Conservation (phyloP, 2,797 vertebrate genomes). For the Eleutherodactylus coqui region DNA sequence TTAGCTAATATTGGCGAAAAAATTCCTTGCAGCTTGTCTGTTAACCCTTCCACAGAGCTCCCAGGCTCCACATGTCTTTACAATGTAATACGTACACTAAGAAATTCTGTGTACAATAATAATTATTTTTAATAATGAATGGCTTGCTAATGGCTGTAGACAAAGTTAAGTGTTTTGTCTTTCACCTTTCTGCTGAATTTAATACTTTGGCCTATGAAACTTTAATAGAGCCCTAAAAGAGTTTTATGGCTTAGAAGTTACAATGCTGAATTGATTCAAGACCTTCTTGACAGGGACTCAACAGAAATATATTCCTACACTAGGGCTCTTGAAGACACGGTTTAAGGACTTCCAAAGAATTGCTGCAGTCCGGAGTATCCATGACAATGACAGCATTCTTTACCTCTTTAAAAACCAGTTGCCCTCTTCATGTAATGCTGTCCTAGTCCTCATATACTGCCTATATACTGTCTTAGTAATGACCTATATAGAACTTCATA, state of each 20-base stretch:
- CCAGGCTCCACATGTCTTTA: background rate
- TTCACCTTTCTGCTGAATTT: conserved; percentile 1
- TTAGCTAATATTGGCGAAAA: background rate
- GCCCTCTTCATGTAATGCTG: background rate
- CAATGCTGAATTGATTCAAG: conserved; percentile 21
- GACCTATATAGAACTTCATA: too few species aligned
- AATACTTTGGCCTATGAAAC: conserved; percentile 15
- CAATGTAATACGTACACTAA: background rate
- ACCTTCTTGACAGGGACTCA: conserved; percentile 10
- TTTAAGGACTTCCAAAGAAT: background rate
- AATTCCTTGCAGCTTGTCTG: background rate
- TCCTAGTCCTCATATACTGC: background rate
- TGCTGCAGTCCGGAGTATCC: background rate
- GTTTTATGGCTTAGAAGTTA: conserved; percentile 6
- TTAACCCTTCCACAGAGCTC: background rate
- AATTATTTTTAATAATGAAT: conserved; percentile 18
- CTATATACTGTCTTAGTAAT: too few species aligned
- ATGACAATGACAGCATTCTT: background rate
- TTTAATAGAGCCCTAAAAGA: conserved; percentile 25
- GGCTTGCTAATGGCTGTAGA: background rate
- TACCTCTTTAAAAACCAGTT: background rate
- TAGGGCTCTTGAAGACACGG: background rate
- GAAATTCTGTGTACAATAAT: background rate
- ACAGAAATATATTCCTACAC: conserved; percentile 14
- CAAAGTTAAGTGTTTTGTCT: conserved; percentile 6